phyloP scores from a whole-genome alignment of 2,113 vertebrate genomes.

The Strix aluco region DNA sequence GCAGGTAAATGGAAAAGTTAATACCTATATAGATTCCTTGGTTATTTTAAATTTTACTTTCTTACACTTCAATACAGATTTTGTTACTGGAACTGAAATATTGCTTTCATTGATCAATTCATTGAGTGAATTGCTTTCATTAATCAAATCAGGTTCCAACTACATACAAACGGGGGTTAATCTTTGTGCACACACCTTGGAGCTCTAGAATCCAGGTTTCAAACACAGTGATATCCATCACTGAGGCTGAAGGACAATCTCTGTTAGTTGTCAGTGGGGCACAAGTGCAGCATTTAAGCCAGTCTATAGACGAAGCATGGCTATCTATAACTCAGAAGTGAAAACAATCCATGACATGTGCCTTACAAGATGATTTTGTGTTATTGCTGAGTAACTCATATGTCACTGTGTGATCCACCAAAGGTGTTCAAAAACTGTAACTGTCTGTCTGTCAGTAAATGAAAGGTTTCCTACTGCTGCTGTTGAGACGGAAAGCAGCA shows the following conservation, averaged over 20 bases:
- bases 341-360: background rate
- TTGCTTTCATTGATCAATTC: too few relatives aligned
- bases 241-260: background rate
- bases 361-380: background rate
- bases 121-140: background rate
- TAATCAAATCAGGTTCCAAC: background rate
- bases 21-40: background rate
- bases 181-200: background rate
- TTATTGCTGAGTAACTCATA: background rate
- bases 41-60: background rate
- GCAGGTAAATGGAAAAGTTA: background rate
- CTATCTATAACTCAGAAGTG: background rate
- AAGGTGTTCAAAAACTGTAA: background rate
- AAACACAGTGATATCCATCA: background rate
- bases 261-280: background rate
- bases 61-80: background rate
- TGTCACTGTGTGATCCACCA: background rate
- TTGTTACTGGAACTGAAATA: background rate
- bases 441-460: background rate
- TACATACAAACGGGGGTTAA: background rate
- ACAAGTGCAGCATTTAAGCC: background rate
- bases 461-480: background rate
- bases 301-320: background rate
- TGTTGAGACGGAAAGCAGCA: background rate
- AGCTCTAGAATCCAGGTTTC: background rate